Conservation (phyloP, 2,113 vertebrate genomes). For the Hippotragus niger region DNA sequence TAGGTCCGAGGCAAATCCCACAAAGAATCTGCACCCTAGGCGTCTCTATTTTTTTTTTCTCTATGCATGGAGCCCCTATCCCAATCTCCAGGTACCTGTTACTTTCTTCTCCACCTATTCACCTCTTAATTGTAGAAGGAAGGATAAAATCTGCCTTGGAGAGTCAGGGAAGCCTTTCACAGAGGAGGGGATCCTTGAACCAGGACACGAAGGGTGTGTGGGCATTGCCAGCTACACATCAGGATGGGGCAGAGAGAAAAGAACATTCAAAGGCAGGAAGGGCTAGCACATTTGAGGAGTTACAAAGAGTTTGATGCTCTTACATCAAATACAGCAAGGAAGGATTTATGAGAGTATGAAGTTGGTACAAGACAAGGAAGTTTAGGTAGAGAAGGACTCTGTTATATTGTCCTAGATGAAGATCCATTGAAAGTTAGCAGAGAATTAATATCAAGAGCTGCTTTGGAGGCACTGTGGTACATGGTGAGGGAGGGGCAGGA, state of each 20-base stretch:
- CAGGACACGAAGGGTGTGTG: not conserved
- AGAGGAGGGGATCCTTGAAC: not conserved
- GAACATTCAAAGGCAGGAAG: not conserved
- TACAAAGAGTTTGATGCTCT: not conserved
- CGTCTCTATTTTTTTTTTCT: not conserved
- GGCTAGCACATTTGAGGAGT: not conserved
- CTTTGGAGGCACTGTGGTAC: not conserved
- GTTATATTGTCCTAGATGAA: not conserved
- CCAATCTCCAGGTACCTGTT: not conserved
- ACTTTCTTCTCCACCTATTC: not conserved
- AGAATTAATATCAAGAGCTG: not conserved
- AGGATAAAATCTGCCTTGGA: not conserved
- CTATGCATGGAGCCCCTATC: not conserved
- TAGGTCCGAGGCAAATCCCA: not conserved
- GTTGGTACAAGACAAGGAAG: not conserved
- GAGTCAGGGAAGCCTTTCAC: not conserved
- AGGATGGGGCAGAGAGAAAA: not conserved
- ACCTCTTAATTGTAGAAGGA: not conserved
- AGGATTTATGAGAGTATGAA: not conserved
- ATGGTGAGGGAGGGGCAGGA: not conserved
- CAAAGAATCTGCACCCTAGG: not conserved
- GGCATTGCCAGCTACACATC: not conserved
- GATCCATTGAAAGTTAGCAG: not conserved
- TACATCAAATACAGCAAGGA: not conserved
- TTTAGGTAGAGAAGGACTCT: not conserved